Evolutionary conservation across 2,888 invertebrate species (phyloP), one percentile per base, ranked within the genome.

Genomic region (Amphipyra tragopoginis): DNA sequence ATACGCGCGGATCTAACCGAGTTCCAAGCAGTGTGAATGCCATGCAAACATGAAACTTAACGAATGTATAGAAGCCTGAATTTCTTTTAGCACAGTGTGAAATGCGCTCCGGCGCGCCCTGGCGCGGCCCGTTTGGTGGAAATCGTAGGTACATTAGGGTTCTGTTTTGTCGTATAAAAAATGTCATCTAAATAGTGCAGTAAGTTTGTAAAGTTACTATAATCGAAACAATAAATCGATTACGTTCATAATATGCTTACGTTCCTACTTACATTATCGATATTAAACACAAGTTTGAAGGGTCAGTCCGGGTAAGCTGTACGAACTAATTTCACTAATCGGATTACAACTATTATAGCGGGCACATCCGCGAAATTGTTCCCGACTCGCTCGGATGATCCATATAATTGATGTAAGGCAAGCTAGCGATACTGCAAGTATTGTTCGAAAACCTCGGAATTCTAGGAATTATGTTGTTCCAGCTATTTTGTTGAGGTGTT

Each of bases 301-400:
- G 86, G 83, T 81, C 82, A 80, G 77, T 26, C 65, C 60, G 70
- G 56, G 65, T 72, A 76, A 84, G 80, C 82, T 79, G 75, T 70
- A 71, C 65, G 62, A 86, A 86, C 85, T 88, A 85, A 87, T 88
- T 88, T 86, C 85, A 83, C 84, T 89, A 89, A 90, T 87, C 89
- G 83, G 88, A 86, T 90, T 86, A 88, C 81, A 86, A 86, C 84
- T 88, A 87, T 87, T 85, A 87, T 79, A 80, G 77, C 74, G 72
- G 75, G 78, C 63, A 80, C 78, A 79, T 82, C 83, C 82, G 69
- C 74, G 75, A 86, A 87, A 89, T 86, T 87, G 86, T 86, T 86
- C 75, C 70, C 63, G 64, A 44, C 72, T 73, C 82, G 87, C 81
- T 81, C 55, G 83, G 82, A 77, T 84, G 85, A 80, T 82, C 79